phyloP scores from a whole-genome alignment of 2,113 vertebrate species.

The Tricholaema leucomelas region DNA sequence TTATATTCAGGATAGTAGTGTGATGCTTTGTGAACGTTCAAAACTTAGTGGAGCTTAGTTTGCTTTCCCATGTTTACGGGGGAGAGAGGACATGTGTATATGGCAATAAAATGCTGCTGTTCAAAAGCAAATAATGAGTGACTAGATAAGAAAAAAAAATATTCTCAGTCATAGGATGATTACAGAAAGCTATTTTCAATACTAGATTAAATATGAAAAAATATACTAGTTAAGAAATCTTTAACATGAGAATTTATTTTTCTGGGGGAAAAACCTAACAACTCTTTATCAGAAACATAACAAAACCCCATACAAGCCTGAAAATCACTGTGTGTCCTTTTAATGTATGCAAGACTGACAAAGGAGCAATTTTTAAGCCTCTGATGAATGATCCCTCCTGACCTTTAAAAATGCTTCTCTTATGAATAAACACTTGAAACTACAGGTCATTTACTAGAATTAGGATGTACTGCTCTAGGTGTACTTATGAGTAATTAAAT shows the following conservation, averaged over 20 bases:
- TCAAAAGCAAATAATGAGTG: neutral
- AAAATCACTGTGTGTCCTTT: neutral
- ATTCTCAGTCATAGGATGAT: neutral
- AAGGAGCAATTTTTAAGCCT: neutral
- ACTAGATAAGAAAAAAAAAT: neutral
- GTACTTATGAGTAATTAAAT: slow-evolving; percentile 21
- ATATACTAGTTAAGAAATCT: neutral
- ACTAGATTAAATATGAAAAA: neutral
- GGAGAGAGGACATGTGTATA: neutral
- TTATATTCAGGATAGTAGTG: neutral
- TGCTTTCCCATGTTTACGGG: neutral
- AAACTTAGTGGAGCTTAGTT: neutral
- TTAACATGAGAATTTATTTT: neutral
- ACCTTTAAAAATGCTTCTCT: slow-evolving; percentile 12
- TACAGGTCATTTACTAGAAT: slow-evolving; percentile 26
- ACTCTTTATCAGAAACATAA: neutral
- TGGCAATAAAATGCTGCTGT: neutral
- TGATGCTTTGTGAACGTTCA: neutral
- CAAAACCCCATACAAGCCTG: neutral
- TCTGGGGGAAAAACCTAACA: fast-evolving
- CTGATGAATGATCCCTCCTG: neutral
- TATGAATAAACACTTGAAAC: slow-evolving; percentile 36
- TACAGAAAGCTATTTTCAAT: neutral
- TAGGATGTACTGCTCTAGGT: slow-evolving; percentile 2
- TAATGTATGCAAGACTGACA: neutral